Evolutionary conservation across 2,113 vertebrate genomes (phyloP).

Genomic region (Ciconia stormi): DNA sequence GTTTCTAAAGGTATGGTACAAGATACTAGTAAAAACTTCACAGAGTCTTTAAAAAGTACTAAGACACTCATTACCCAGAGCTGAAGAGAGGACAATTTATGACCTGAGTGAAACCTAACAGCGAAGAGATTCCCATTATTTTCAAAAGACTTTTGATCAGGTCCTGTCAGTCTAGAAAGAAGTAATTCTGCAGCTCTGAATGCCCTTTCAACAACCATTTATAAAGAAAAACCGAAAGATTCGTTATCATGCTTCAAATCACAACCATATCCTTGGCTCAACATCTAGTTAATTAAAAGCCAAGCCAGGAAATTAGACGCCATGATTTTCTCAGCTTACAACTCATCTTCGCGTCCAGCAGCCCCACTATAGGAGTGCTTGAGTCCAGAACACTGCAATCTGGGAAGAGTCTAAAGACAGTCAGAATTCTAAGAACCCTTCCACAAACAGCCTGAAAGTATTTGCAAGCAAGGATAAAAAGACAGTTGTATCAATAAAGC

Average conservation of each 20-base stretch:
- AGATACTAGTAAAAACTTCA: not conserved
- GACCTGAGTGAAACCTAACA: not conserved
- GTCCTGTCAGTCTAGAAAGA: not conserved
- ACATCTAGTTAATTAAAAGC: not conserved
- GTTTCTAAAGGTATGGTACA: not conserved
- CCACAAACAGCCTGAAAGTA: not conserved
- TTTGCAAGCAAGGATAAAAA: not conserved
- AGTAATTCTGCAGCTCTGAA: not conserved
- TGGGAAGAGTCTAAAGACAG: not conserved
- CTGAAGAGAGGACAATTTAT: not conserved
- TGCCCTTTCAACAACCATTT: not conserved
- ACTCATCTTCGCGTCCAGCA: not conserved
- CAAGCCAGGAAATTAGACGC: not conserved
- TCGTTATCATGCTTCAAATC: not conserved
- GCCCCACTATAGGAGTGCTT: not conserved
- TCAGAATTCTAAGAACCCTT: not conserved
- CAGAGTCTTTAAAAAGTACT: not conserved
- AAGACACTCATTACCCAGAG: not conserved
- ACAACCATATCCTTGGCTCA: not conserved
- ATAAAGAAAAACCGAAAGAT: not conserved
- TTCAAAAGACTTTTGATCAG: not conserved
- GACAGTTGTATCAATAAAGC: not conserved
- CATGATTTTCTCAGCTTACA: not conserved
- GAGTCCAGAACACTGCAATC: not conserved
- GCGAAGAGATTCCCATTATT: not conserved